A percentile compares a stretch with the other conserved stretches of the same genome.
phyloP scores from a whole-genome alignment of 2,888 invertebrate species.

The Keiferia lycopersicella region DNA sequence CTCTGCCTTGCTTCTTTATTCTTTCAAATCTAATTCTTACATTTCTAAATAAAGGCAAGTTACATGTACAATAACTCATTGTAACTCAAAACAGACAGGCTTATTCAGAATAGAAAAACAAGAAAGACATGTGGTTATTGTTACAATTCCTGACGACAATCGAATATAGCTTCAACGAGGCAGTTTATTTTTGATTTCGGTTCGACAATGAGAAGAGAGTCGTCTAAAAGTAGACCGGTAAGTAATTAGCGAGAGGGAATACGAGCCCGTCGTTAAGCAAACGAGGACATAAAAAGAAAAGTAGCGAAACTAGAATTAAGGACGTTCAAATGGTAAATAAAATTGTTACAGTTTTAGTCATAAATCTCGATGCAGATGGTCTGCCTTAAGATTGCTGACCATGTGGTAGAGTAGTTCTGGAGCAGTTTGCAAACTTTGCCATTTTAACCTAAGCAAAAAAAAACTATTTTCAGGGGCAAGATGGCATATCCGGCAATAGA shows the following conservation, averaged over 20 bases:
- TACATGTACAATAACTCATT: not conserved
- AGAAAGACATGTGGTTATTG: constrained; percentile 41
- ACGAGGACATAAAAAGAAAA: constrained; percentile 3
- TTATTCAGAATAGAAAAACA: constrained; percentile 41
- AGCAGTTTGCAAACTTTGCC: no score
- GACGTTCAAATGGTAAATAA: constrained; percentile 37
- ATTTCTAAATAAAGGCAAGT: not conserved
- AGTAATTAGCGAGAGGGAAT: constrained; percentile 20
- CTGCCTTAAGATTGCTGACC: no score
- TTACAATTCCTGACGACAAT: constrained; percentile 29
- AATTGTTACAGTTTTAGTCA: no score
- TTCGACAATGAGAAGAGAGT: constrained; percentile 21
- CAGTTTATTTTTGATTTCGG: constrained; percentile 23
- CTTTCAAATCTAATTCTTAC: no score
- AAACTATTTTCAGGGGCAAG: no score
- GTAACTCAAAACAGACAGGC: constrained; percentile 35
- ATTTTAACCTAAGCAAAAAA: no score
- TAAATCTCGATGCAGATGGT: no score
- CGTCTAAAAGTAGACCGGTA: constrained; percentile 18
- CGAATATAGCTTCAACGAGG: constrained; percentile 4
- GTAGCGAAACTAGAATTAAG: constrained; percentile 29
- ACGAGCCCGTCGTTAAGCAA: constrained; percentile 5
- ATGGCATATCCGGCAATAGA: no score
- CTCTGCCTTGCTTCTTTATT: no score
- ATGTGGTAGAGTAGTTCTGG: no score